Evolutionary conservation across 1,140 invertebrate genomes (phyloP), one percentile per base, ranked within the genome.

Genomic region (Ganaspis sp.): DNA sequence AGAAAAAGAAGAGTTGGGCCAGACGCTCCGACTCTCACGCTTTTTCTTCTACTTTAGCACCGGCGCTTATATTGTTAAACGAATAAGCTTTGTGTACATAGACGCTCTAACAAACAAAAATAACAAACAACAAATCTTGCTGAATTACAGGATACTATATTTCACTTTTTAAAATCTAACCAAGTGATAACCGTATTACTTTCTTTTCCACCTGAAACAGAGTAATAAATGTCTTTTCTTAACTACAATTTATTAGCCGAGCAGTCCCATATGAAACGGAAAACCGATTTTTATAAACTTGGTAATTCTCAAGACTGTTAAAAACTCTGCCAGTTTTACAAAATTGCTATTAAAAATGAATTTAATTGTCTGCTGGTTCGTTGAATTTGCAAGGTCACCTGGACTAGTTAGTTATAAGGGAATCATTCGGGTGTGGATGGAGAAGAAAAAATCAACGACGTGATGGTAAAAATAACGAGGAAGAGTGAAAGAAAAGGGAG

Each of bases 301-400:
- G n/a, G n/a, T n/a, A n/a, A n/a, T n/a, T n/a, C n/a, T n/a, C n/a
- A n/a, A n/a, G n/a, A n/a, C n/a, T n/a, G n/a, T n/a, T n/a, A n/a
- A n/a, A n/a, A n/a, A 76, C 74, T 34, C 29, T 70, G 74, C 75
- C 54, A 70, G 42, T 34, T 64, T 64, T 49, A 75, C 74, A n/a
- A n/a, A n/a, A n/a, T n/a, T n/a, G n/a, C n/a, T n/a, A n/a, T n/a
- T n/a, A n/a, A n/a, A n/a, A n/a, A n/a, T n/a, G n/a, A n/a, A n/a
- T n/a, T n/a, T n/a, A n/a, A n/a, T n/a, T n/a, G n/a, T n/a, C n/a
- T n/a, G n/a, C n/a, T 78, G 82, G 76, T 76, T 78, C 74, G 78
- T 81, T 83, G 77, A 81, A 78, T 81, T 77, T 64, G 71, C 79
- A 83, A 81, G 79, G 77, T 83, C 80, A 77, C 78, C 76, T 77